phyloP scores from a whole-genome alignment of 37 sponge, comb jelly and placozoan genomes.

The Crambe crambe region DNA sequence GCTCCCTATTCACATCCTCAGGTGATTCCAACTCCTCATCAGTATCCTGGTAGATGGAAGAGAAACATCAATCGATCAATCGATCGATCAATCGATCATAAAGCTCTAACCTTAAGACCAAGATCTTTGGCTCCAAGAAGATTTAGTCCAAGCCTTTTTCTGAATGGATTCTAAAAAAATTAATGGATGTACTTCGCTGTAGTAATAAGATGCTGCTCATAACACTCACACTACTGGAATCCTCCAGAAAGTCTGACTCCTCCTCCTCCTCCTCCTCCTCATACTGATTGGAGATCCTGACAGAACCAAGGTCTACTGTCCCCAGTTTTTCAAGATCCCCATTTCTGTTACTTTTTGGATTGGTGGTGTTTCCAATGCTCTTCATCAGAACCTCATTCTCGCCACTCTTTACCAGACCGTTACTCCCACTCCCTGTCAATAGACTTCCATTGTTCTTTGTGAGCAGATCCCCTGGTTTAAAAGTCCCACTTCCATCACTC shows the following conservation, averaged over 20 bases:
- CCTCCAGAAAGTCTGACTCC: slow-evolving; percentile 19
- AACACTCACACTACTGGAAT: slow-evolving; percentile 24
- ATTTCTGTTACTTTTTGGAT: background rate
- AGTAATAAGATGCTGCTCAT: too few species aligned
- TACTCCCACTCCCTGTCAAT: background rate
- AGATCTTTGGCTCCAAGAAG: slow-evolving; percentile 30
- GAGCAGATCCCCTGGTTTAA: background rate
- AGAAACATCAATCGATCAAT: too few species aligned
- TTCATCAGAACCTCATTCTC: background rate
- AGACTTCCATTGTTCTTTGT: background rate
- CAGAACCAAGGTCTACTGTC: slow-evolving; percentile 11
- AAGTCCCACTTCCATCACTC: background rate
- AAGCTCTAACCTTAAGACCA: slow-evolving; percentile 24
- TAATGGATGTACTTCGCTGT: too few species aligned
- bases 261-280: slow-evolving; percentile 67
- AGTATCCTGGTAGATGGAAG: background rate
- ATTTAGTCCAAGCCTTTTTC: slow-evolving; percentile 36
- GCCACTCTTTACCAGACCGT: background rate
- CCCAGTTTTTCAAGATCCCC: background rate
- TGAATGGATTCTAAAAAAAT: slow-evolving; percentile 4
- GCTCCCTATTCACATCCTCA: slow-evolving; percentile 39
- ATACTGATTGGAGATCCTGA: slow-evolving; percentile 65
- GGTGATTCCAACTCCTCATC: slow-evolving; percentile 2
- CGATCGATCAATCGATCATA: too few species aligned
- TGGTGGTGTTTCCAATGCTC: background rate